Conservation (phyloP, 2,797 vertebrate genomes). For the Sebastes hubbsi region DNA sequence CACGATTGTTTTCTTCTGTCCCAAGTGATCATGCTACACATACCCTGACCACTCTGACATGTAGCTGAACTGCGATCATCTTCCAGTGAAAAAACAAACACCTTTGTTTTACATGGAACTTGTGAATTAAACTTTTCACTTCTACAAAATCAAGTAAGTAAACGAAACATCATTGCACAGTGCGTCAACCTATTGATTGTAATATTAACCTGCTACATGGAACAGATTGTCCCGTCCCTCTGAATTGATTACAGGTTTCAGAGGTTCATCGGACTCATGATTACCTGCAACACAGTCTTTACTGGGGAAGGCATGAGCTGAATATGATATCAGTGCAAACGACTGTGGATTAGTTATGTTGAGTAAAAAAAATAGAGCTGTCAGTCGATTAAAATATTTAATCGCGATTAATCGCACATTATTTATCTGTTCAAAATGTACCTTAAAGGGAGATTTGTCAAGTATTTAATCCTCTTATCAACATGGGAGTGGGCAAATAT, state of each 20-base stretch:
- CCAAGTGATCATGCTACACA: not conserved
- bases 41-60: not conserved
- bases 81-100: not conserved
- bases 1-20: not conserved
- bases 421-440: too few species aligned
- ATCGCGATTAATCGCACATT: too few species aligned
- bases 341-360: not conserved
- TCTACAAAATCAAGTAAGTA: not conserved
- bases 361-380: not conserved
- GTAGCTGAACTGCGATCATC: not conserved
- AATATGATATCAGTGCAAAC: conserved; percentile 21
- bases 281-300: conserved; percentile 24
- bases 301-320: conserved; percentile 1
- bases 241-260: conserved; percentile 36
- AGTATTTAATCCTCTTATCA: too few species aligned
- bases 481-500: too few species aligned
- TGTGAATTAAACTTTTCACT: not conserved
- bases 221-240: conserved; percentile 10
- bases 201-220: conserved; percentile 38
- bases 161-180: conserved; percentile 8
- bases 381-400: too few species aligned
- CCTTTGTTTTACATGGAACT: not conserved
- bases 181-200: conserved; percentile 15
- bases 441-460: too few species aligned
- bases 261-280: conserved; percentile 35